Evolutionary conservation across 2,113 vertebrate species (phyloP), one percentile per base, ranked within the genome.

Genomic region (Aptenodytes patagonicus): DNA sequence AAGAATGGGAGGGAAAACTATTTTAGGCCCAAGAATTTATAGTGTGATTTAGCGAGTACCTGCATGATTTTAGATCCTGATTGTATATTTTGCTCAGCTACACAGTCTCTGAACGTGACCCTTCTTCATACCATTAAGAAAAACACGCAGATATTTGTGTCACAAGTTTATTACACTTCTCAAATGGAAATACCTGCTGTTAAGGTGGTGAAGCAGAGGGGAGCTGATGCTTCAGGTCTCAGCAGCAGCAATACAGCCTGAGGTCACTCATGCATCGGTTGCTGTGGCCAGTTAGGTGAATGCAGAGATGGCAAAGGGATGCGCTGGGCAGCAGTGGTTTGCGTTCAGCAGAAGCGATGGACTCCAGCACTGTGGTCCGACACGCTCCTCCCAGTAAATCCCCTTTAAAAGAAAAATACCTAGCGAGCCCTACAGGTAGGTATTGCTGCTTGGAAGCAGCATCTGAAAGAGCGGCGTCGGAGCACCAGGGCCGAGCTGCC

Each of bases 241-340:
- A 0, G 61, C 28, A 11, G 80, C 28, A 17, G 71, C 21, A 1
- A 1, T 2, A 1, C n/a, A 40, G 51, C 49, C 36, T 6, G 46
- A 17, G 32, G 4, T 31, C 40, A 0, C 31, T 17, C 8, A 2
- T 4, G 40, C 18, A 10, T 2, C 1, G 0, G 24, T 21, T 7
- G 17, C 54, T 36, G 69, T 6, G 44, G 60, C 18, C 54, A 0
- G 6, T 20, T 3, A 2, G 52, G 24, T 6, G 38, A 25, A 5
- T 1, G 38, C 14, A 26, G 57, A 17, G 58, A 2, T 2, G 15
- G 44, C 65, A 3, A 47, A 28, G 17, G 52, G 71, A 0, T 8
- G 76, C 0, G 36, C 71, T 13, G 75, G 49, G 57, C 61, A 17
- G 44, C 46, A 34, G 49, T 29, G 7, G 46, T 7, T 6, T 24